Evolutionary conservation across 2,888 invertebrate species (phyloP).

Genomic region (Ennomos fuscantarius): DNA sequence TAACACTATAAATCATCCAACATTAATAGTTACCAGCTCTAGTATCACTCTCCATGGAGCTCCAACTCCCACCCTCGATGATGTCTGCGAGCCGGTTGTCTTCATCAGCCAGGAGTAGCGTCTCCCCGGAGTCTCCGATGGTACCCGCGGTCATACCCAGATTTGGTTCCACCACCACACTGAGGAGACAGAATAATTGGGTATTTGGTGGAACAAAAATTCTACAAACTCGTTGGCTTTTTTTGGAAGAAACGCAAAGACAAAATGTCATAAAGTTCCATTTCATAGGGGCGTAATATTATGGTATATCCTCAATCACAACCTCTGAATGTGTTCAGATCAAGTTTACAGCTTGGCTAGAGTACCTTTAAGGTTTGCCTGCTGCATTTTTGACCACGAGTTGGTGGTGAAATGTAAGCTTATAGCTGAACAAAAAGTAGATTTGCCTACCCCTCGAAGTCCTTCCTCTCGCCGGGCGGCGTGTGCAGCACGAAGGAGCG

Average conservation of each 20-base stretch:
- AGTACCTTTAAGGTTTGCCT: no score
- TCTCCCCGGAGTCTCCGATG: slow-evolving; percentile 72
- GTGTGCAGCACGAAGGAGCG: slow-evolving; percentile 89
- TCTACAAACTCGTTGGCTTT: no score
- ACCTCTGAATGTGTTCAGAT: no score
- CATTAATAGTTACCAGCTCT: slow-evolving; percentile 66
- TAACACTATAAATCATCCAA: neutral
- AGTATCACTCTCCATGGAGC: slow-evolving; percentile 90
- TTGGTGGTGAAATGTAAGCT: no score
- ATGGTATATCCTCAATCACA: no score
- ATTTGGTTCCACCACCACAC: slow-evolving; percentile 47
- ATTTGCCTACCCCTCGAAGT: slow-evolving; percentile 66
- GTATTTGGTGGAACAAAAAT: no score
- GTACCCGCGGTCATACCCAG: slow-evolving; percentile 47
- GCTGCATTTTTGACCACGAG: no score
- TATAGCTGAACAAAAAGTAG: no score
- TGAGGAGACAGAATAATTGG: slow-evolving; percentile 14
- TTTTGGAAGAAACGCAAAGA: no score
- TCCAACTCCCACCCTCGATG: slow-evolving; percentile 82
- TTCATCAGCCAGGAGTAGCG: slow-evolving; percentile 69
- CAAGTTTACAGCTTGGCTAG: no score
- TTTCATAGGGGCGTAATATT: no score
- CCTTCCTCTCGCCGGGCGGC: slow-evolving; percentile 53
- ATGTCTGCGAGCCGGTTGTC: slow-evolving; percentile 78
- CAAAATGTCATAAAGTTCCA: no score